Evolutionary conservation across 2,797 vertebrate genomes (phyloP).

Genomic region (Brachyrhaphis roseni): DNA sequence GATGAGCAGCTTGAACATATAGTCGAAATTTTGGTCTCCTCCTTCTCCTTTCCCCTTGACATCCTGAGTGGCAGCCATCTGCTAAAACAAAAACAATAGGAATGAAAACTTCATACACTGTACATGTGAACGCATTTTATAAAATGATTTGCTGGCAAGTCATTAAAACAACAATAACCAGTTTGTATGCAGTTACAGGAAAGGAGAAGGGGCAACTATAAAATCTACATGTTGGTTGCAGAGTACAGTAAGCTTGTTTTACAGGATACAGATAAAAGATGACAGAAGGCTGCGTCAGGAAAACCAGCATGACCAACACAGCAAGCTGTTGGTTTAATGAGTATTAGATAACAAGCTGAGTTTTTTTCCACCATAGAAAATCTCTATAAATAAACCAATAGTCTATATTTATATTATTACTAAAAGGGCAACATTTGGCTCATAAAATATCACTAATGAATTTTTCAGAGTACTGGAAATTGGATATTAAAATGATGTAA

Average conservation of each 20-base stretch:
- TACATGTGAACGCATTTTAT: neutral
- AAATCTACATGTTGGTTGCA: neutral
- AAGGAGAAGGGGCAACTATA: neutral
- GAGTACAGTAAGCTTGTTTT: slow-evolving; percentile 23
- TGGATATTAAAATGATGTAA: neutral
- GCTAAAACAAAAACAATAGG: slow-evolving; percentile 48
- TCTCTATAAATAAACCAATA: neutral
- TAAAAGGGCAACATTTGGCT: neutral
- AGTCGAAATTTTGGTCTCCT: slow-evolving; percentile 98
- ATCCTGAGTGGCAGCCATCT: slow-evolving; percentile 97
- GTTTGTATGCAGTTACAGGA: neutral
- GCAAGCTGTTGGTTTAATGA: slow-evolving; percentile 61
- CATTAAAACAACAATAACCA: neutral
- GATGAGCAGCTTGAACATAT: slow-evolving; percentile 98
- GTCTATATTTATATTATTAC: neutral
- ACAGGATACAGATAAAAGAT: slow-evolving; percentile 58
- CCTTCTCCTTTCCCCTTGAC: slow-evolving; percentile 91
- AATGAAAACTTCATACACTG: neutral
- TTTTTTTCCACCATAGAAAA: neutral
- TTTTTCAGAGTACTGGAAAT: neutral
- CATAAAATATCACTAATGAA: neutral
- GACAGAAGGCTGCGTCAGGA: slow-evolving; percentile 73
- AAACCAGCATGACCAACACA: slow-evolving; percentile 63
- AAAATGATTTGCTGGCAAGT: neutral
- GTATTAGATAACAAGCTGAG: slow-evolving; percentile 47